phyloP scores from a whole-genome alignment of 2,888 invertebrate species.

The Diplazon laetatorius region DNA sequence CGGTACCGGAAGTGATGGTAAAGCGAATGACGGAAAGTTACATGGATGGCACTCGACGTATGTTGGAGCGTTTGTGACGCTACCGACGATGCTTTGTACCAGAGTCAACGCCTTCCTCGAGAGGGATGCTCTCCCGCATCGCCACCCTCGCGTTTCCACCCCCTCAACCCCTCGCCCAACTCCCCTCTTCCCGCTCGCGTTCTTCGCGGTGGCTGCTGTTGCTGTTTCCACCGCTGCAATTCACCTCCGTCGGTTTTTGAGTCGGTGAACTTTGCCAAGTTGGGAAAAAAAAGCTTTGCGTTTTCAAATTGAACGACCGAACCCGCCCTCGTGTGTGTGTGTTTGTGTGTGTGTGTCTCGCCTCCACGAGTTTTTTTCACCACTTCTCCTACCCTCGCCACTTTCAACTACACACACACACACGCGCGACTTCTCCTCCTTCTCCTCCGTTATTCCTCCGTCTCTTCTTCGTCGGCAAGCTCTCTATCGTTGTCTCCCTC shows the following conservation, averaged over 20 bases:
- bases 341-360: constrained; percentile 21
- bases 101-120: constrained; percentile 65
- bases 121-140: constrained; percentile 56
- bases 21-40: neutral
- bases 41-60: constrained; percentile 1
- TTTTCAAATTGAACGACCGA: too few species aligned
- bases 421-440: constrained; percentile 61
- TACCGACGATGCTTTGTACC: neutral
- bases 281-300: constrained; percentile 77
- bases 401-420: too few species aligned
- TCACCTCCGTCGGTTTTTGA: constrained; percentile 75
- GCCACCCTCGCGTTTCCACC: constrained; percentile 45
- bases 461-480: constrained; percentile 63
- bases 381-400: constrained; percentile 18
- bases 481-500: constrained; percentile 58
- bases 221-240: neutral
- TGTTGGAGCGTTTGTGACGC: constrained; percentile 5
- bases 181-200: neutral
- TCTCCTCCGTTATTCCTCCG: constrained; percentile 54
- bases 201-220: constrained; percentile 60
- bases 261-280: constrained; percentile 80
- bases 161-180: too few species aligned
- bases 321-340: too few species aligned
- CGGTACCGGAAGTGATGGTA: neutral
- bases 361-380: constrained; percentile 28